These are phyloP conservation scores for Pseudococcus jackbeardsleyi DNA, from an alignment of 2,888 invertebrate genomes.

Conservation along the genomic window DNA sequence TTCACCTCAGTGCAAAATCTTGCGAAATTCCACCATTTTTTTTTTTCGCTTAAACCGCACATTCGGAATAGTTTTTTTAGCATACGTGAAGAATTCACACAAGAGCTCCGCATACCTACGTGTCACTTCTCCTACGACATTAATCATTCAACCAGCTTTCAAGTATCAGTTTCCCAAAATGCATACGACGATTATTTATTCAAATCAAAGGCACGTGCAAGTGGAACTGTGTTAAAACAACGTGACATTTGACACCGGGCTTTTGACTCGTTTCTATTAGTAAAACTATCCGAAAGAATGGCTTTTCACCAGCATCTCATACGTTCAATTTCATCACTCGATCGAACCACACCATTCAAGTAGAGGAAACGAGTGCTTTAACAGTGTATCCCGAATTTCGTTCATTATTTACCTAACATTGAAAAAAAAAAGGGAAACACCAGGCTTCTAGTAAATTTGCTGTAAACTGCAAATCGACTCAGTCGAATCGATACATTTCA, in stretches of 20 bases:
- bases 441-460: background rate
- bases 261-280: background rate
- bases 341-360: background rate
- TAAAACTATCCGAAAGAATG: background rate
- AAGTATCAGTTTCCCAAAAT: slow-evolving; percentile 22
- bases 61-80: background rate
- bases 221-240: background rate
- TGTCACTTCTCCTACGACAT: background rate
- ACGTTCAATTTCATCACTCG: background rate
- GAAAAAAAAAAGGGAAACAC: background rate
- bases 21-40: background rate
- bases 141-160: slow-evolving; percentile 22
- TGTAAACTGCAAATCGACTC: background rate
- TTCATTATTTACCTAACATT: no score
- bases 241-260: background rate
- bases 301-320: background rate
- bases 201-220: slow-evolving; percentile 22
- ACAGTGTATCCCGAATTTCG: no score
- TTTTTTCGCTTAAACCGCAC: background rate
- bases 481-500: background rate
- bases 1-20: background rate
- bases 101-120: background rate
- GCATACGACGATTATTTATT: slow-evolving; percentile 22
- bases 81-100: background rate
- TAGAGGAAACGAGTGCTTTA: no score